Evolutionary conservation across 2,888 invertebrate genomes (phyloP), one percentile per base, ranked within the genome.

Genomic region (Lampropteryx suffumata): DNA sequence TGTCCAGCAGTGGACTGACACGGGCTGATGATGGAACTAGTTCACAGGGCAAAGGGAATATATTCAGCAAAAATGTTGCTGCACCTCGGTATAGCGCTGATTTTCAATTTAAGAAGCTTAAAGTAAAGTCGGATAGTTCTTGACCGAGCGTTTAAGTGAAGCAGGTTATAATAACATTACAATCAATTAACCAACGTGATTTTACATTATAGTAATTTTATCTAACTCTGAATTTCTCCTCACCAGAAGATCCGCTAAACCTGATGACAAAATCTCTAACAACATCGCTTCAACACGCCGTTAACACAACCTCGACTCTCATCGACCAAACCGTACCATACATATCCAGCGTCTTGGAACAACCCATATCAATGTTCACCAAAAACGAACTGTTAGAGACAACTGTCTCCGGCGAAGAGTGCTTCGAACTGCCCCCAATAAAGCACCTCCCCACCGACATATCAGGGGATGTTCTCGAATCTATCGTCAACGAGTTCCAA

Each of bases 381-480:
- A 75, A 76, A 28, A 76, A 79, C 69, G 85, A 84, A 46, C 55
- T 63, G 21, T 62, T 71, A 58, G 90, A 76, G 8, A 81, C 76
- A 10, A 67, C 84, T 0, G 92, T 75, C 24, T 64, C 73, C 8
- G 92, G 91, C 65, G 95, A 95, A 69, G 96, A 96, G 76, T 95
- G 95, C 56, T 92, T 93, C 67, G 95, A 95, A 78, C 73, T 94
- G 37, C 94, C 94, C 2, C 92, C 94, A 0, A 86, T 93, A 7
- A 91, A 91, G 61, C 79, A 84, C 3, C 71, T 92, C 0, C 86
- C 91, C 0, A 62, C 72, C 1, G 90, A 91, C 62, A 77, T 92
- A 10, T 78, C 88, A 0, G 76, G 71, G 7, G 79, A 84, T 50
- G 84, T 90, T 5, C 60, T 90, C 0, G 81, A 88, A 61, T 89